phyloP scores from a whole-genome alignment of 2,888 invertebrate genomes.

The Ornithoptera priamus region DNA sequence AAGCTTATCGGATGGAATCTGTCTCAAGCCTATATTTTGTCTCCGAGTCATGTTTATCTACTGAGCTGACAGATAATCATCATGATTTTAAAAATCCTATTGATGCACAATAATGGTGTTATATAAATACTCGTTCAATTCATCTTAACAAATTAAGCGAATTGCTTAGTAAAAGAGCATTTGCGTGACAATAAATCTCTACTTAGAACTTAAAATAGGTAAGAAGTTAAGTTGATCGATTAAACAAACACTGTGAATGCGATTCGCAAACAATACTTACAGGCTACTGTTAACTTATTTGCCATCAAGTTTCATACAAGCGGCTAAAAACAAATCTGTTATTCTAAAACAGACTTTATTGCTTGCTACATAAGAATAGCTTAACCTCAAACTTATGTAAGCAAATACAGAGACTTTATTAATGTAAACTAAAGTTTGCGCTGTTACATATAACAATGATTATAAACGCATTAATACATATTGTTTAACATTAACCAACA shows the following conservation, averaged over 20 bases:
- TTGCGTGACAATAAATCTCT: too few relatives aligned
- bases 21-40: too few relatives aligned
- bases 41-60: too few relatives aligned
- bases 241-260: slow-evolving; percentile 8
- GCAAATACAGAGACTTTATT: background rate
- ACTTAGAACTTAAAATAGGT: slow-evolving; percentile 11
- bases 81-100: too few relatives aligned
- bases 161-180: too few relatives aligned
- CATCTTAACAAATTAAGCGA: too few relatives aligned
- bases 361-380: background rate
- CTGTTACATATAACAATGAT: background rate
- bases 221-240: slow-evolving; percentile 8
- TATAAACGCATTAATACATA: slow-evolving; percentile 3
- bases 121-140: too few relatives aligned
- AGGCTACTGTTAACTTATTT: slow-evolving; percentile 13
- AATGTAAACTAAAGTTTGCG: slow-evolving; percentile 1
- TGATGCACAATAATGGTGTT: too few relatives aligned
- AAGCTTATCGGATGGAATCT: too few relatives aligned
- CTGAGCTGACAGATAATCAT: too few relatives aligned
- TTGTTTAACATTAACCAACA: background rate
- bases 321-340: background rate
- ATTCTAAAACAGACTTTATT: slow-evolving; percentile 4
- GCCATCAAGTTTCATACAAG: slow-evolving; percentile 10
- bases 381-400: background rate
- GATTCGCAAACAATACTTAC: slow-evolving; percentile 14